Conservation (phyloP, 2,888 invertebrate species). For the Lasioglossum figueresi region DNA sequence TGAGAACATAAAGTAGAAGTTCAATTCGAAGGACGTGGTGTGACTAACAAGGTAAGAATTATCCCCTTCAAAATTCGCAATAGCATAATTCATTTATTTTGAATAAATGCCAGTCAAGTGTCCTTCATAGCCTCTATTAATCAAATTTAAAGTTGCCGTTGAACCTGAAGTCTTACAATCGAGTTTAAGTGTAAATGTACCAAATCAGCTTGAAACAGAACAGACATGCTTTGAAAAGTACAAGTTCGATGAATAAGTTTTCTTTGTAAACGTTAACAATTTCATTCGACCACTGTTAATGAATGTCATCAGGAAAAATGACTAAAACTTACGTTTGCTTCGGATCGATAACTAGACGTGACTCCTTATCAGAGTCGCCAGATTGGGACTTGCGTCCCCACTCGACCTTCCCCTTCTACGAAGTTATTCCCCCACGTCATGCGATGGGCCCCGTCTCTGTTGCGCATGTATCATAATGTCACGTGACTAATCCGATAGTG, state of each 20-base stretch:
- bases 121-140: too few species aligned
- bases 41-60: background rate
- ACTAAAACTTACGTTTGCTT: background rate
- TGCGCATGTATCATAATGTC: too few species aligned
- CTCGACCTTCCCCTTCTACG: too few species aligned
- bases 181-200: too few species aligned
- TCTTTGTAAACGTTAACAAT: background rate
- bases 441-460: too few species aligned
- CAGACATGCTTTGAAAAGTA: background rate
- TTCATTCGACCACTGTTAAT: background rate
- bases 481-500: too few species aligned
- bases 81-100: background rate
- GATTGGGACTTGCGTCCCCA: too few species aligned
- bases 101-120: background rate
- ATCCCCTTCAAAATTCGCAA: background rate
- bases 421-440: too few species aligned
- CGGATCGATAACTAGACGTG: background rate
- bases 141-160: too few species aligned
- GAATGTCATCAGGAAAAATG: background rate
- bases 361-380: background rate
- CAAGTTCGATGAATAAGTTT: background rate
- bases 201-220: too few species aligned
- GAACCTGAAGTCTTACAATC: too few species aligned
- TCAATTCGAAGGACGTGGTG: background rate
- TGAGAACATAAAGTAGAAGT: constrained; percentile 7